Percentiles rank a stretch among this genome's conserved stretches.
phyloP scores from a whole-genome alignment of 2,113 vertebrate species.

The Cebus imitator region DNA sequence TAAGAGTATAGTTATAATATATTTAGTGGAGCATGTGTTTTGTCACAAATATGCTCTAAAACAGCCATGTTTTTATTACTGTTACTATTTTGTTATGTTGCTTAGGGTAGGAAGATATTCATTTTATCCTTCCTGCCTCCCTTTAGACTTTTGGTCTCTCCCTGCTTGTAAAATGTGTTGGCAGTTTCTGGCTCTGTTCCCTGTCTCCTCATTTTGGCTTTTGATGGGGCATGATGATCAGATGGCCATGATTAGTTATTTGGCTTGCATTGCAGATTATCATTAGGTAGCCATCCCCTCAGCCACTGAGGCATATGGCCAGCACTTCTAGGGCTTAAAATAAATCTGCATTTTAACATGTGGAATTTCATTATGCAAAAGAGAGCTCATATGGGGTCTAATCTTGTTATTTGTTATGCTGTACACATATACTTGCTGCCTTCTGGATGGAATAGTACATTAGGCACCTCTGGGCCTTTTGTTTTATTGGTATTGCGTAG shows the following conservation, averaged over 20 bases:
- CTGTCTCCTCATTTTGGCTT: constrained; percentile 35
- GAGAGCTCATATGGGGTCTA: constrained; percentile 26
- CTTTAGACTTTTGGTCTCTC: neutral
- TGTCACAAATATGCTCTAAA: neutral
- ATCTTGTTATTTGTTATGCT: constrained; percentile 53
- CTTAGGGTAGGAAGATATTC: neutral
- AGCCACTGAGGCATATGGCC: constrained; percentile 72
- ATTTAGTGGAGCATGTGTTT: neutral
- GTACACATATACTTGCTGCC: constrained; percentile 16
- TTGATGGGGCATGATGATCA: constrained; percentile 62
- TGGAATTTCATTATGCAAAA: constrained; percentile 76
- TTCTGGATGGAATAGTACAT: constrained; percentile 27
- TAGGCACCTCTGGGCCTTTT: neutral
- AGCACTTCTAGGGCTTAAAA: constrained; percentile 71
- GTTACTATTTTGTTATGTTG: neutral
- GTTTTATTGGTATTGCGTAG: neutral
- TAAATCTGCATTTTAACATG: constrained; percentile 74
- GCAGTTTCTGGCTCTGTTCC: constrained; percentile 33
- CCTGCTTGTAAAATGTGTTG: neutral
- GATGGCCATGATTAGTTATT: constrained; percentile 68
- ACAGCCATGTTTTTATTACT: neutral
- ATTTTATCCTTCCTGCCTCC: neutral
- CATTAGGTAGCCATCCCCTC: constrained; percentile 68
- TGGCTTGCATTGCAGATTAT: constrained; percentile 64
- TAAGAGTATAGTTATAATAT: neutral